Percentiles rank a stretch among this genome's conserved stretches.
Evolutionary conservation across 1,140 invertebrate genomes (phyloP).

Genomic region (Littorina saxatilis): DNA sequence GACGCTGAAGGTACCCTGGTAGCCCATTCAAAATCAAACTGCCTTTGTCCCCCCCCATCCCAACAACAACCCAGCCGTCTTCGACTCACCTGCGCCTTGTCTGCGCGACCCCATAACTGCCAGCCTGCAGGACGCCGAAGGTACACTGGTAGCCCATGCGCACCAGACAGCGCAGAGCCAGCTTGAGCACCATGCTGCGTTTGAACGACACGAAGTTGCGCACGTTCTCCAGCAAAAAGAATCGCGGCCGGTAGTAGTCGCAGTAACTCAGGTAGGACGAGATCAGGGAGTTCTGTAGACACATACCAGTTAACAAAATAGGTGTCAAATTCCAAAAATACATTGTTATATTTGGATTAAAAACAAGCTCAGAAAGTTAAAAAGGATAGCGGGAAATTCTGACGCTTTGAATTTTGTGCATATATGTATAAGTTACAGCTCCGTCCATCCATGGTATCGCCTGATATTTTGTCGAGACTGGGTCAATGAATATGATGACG

Average conservation of each 20-base stretch:
- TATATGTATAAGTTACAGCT: no score
- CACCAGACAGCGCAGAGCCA: constrained; percentile 86
- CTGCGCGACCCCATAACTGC: constrained; percentile 91
- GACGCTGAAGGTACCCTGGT: constrained; percentile 91
- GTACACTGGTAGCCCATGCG: constrained; percentile 93
- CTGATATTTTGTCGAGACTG: no score
- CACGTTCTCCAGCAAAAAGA: constrained; percentile 92
- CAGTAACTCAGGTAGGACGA: constrained; percentile 89
- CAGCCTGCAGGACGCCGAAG: constrained; percentile 91
- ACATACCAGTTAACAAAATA: no score
- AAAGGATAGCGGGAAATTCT: background rate
- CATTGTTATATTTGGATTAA: no score
- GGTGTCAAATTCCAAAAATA: no score
- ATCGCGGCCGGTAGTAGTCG: constrained; percentile 91
- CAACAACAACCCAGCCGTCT: no score
- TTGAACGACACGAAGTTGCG: constrained; percentile 90
- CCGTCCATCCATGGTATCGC: no score
- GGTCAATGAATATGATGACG: no score
- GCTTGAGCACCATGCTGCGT: constrained; percentile 89
- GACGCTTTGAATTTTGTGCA: background rate
- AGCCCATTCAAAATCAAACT: no score
- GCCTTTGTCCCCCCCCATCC: no score
- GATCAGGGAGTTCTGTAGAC: constrained; percentile 87
- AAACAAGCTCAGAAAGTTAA: no score
- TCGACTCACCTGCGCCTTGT: constrained; percentile 79